phyloP scores from a whole-genome alignment of 2,113 vertebrate species.

The Perognathus longimembris region DNA sequence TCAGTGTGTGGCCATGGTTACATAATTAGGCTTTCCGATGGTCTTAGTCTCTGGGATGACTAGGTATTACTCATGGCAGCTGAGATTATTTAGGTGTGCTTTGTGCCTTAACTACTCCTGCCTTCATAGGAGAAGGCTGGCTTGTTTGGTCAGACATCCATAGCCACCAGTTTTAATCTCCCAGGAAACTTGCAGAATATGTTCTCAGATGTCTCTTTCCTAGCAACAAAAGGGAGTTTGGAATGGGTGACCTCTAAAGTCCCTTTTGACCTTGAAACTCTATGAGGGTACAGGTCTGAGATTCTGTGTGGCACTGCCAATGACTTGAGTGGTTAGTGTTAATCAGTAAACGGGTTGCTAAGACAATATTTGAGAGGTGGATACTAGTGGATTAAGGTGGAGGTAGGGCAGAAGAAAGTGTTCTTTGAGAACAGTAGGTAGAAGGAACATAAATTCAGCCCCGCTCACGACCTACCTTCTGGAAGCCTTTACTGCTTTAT shows the following conservation, averaged over 20 bases:
- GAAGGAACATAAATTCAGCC: not conserved
- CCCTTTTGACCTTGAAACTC: not conserved
- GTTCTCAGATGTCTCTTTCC: not conserved
- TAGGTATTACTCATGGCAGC: not conserved
- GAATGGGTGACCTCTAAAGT: not conserved
- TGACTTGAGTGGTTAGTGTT: conserved; percentile 57
- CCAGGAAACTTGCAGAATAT: not conserved
- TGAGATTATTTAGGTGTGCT: not conserved
- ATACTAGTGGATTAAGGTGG: conserved; percentile 54
- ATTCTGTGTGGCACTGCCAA: not conserved
- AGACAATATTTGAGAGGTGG: conserved; percentile 70
- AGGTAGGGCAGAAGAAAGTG: conserved; percentile 51
- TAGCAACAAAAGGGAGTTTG: conserved; percentile 8
- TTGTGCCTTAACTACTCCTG: not conserved
- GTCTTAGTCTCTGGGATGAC: not conserved
- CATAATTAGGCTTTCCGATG: rapidly evolving
- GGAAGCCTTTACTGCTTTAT: not conserved
- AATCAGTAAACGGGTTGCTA: conserved; percentile 70
- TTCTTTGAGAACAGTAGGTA: conserved; percentile 37
- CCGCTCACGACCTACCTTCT: not conserved
- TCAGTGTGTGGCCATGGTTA: not conserved
- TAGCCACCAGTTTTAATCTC: not conserved
- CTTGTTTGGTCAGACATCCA: not conserved
- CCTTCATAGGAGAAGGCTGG: not conserved
- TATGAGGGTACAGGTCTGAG: not conserved